Percentiles rank a stretch among this genome's conserved stretches.
These are phyloP conservation scores for Uropsilus gracilis DNA, from an alignment of 2,113 vertebrate genomes.

Conservation along the genomic window DNA sequence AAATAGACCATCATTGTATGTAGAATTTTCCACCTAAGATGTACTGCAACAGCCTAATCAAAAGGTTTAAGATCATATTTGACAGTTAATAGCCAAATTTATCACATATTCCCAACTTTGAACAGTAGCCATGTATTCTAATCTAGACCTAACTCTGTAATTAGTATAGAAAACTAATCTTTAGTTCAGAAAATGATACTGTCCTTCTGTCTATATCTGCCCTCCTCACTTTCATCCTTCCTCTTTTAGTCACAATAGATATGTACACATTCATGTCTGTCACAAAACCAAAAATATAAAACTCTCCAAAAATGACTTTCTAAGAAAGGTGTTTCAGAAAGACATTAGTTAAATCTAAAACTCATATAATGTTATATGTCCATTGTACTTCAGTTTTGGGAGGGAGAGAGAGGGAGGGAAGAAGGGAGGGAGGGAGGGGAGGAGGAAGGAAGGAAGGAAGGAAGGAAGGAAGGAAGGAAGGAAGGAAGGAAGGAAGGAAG, in stretches of 20 bases:
- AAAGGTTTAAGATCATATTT: not conserved
- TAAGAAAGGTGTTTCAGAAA: not conserved
- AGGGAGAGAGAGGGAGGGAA: not conserved
- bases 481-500: too few species aligned
- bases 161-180: not conserved
- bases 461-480: not conserved
- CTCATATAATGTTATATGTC: not conserved
- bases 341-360: not conserved
- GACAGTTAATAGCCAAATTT: not conserved
- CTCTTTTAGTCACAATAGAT: not conserved
- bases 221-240: not conserved
- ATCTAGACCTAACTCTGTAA: not conserved
- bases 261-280: not conserved
- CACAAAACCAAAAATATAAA: not conserved
- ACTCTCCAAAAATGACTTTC: not conserved
- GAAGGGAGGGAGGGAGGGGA: not conserved
- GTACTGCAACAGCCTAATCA: not conserved
- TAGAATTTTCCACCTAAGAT: not conserved
- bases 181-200: conserved; percentile 6
- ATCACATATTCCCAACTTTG: not conserved
- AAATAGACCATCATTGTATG: not conserved
- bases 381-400: not conserved
- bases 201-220: not conserved
- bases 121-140: not conserved
- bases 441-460: not conserved